Evolutionary conservation across 53 echinoderm and acorn worm genomes (phyloP), one percentile per base, ranked within the genome.

Genomic region (Echinometra lucunter): DNA sequence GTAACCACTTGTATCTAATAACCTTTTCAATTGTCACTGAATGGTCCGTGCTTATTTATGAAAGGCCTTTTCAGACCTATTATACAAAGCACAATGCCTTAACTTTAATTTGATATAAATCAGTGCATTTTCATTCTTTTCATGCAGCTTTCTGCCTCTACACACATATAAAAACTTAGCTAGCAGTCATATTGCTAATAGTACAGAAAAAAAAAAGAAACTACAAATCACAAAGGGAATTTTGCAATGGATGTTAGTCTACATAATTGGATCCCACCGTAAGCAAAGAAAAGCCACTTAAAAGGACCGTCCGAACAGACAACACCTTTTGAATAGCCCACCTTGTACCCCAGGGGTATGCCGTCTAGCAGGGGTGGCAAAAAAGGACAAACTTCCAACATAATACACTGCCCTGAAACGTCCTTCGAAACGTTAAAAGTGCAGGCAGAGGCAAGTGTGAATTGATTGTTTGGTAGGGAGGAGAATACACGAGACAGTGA

Each of bases 291-390:
- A 30, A 85, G 85, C n/a, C 11, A 85, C 85, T 49, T 53, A 85
- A 85, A 85, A 85, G 30, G 85, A 30, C 85, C 85, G n/a, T 85
- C 85, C 85, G 85, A 85, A 49, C 85, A 85, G 45, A 28, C 85
- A 47, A 85, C 85, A 85, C 85, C 85, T 85, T 85, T 47, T 47
- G 85, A n/a, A 85, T 85, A 53, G 30, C 27, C 18, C 85, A 85
- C 49, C 85, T 47, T 49, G 49, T 85, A 47, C 53, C 85, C 85
- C 49, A 45, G 30, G 49, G 85, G 27, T 28, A 47, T 47, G n/a
- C 27, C 28, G 85, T 85, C 85, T 53, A 49, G 53, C 27, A 47
- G n/a, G 49, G 85, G 85, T 85, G 85, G 25, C 49, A 49, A 85
- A 85, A 85, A 45, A 49, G 85, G n/a, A 42, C 78, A 78, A 38